phyloP scores from a whole-genome alignment of 2,888 invertebrate species.

The Chaetoderma sp. region DNA sequence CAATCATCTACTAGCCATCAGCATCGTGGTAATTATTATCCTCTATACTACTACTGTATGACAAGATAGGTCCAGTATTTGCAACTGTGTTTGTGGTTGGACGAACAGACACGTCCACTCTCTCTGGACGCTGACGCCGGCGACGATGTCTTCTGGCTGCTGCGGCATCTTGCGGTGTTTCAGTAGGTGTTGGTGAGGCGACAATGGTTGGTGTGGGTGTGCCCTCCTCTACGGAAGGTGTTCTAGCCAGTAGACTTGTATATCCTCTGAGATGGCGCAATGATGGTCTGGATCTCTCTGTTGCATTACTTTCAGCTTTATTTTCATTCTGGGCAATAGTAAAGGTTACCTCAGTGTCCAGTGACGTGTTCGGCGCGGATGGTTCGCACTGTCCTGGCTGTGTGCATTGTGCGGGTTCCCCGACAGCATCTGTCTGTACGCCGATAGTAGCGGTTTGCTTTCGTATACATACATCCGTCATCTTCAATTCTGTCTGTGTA shows the following conservation, averaged over 20 bases:
- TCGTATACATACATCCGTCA: conserved; percentile 21
- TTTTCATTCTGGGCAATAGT: too few species aligned
- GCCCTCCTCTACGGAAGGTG: conserved; percentile 54
- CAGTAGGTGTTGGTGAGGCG: conserved; percentile 32
- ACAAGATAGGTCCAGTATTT: conserved; percentile 41
- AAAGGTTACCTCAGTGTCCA: too few species aligned
- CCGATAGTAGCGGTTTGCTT: conserved; percentile 10
- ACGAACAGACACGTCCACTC: conserved; percentile 53
- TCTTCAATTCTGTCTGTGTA: conserved; percentile 43
- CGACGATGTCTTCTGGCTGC: conserved; percentile 31
- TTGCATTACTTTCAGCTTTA: too few species aligned
- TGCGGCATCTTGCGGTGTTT: conserved; percentile 31
- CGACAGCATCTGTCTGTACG: conserved; percentile 24
- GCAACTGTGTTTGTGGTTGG: conserved; percentile 45
- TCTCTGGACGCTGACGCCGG: conserved; percentile 47
- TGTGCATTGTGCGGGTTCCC: not conserved
- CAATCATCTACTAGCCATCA: too few species aligned
- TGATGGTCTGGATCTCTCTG: conserved; percentile 37
- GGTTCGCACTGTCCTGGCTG: not conserved
- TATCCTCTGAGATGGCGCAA: too few species aligned
- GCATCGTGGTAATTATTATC: conserved; percentile 49
- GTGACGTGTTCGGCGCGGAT: too few species aligned
- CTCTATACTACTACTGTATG: conserved; percentile 60
- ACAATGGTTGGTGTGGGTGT: conserved; percentile 37
- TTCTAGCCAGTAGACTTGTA: too few species aligned